Base-by-base conservation (phyloP, 2,888 invertebrate genomes). In the Gnatocerus cornutus region DNA sequence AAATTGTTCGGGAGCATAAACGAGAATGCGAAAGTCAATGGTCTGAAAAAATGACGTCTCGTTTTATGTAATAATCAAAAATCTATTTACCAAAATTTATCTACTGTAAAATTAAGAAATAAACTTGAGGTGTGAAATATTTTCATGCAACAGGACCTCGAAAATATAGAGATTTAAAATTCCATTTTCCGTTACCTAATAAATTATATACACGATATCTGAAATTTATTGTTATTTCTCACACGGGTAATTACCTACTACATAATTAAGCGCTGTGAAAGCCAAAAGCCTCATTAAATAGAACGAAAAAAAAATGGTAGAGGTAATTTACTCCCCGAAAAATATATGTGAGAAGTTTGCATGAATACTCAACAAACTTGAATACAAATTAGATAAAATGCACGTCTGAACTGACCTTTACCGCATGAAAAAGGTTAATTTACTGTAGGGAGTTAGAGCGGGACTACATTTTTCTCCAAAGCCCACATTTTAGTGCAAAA, bases 361-460 rank as follows among this genome's bases (percentile, higher is more conserved):
- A 55, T 53, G 33, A 45, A 29, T 65, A 37, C 16, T 56, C 46
- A 56, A n/a, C 39, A 30, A 50, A n/a, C 48, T 39, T 45, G 41
- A 66, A 66, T 66, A 43, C 50, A 66, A 66, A 66, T 66, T 39
- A 65, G 65, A 21, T 33, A 65, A 56, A 48, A 45, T 56, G 45
- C 56, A 65, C 27, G 65, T 55, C 39, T 50, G 21, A 29, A 48
- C 53, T 64, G 55, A 64, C 55, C 64, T 64, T 64, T 53, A 16
- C 8, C 50, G 33, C 52, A 43, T 41, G 53, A 43, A 53, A 21
- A 62, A 53, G 63, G 53, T 63, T 63, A 41, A 41, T 33, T n/a
- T 33, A 33, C 6, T 33, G 9, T 33, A 7, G 9, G 9, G 2
- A 33, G 9, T 33, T 7, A 2, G 7, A 33, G 33, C 1, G 2